These are phyloP conservation scores for Clavelina lepadiformis DNA, from an alignment of 23 tunicate genomes.

Conservation along the genomic window DNA sequence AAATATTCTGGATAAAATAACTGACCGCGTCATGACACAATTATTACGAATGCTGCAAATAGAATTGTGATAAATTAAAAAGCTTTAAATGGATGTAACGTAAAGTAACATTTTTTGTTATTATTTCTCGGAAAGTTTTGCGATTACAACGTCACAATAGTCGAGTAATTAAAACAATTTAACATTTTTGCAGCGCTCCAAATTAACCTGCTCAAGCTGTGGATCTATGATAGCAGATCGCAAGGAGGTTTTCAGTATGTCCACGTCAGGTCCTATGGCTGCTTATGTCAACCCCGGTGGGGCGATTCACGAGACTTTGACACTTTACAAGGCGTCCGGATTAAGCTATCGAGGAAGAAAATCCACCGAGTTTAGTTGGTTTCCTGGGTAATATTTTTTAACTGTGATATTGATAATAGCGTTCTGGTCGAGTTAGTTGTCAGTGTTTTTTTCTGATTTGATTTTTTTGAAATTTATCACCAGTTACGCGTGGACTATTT, in stretches of 20 bases:
- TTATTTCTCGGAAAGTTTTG: too few species aligned
- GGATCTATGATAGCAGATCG: conserved; percentile 48
- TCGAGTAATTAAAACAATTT: too few species aligned
- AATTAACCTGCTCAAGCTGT: conserved; percentile 42
- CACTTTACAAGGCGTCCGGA: conserved; percentile 45
- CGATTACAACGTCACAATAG: too few species aligned
- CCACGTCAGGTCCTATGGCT: conserved; percentile 76
- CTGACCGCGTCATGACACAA: too few species aligned
- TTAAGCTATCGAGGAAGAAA: conserved; percentile 26
- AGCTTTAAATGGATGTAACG: too few species aligned
- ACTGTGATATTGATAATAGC: not conserved
- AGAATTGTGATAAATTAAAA: too few species aligned
- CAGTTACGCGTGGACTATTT: conserved; percentile 91
- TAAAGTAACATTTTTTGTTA: too few species aligned
- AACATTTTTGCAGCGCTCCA: conserved; percentile 61
- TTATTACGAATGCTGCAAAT: too few species aligned
- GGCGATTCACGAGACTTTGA: conserved; percentile 82
- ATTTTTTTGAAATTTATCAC: not conserved
- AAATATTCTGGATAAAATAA: too few species aligned
- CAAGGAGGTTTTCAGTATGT: conserved; percentile 80
- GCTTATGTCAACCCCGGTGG: conserved; percentile 97
- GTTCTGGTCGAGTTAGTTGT: not conserved
- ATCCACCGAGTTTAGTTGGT: conserved; percentile 81
- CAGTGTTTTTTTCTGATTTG: not conserved
- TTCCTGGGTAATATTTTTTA: conserved; percentile 68